These are phyloP conservation scores for Dermochelys coriacea DNA, from an alignment of 2,797 vertebrate genomes.

Conservation along the genomic window DNA sequence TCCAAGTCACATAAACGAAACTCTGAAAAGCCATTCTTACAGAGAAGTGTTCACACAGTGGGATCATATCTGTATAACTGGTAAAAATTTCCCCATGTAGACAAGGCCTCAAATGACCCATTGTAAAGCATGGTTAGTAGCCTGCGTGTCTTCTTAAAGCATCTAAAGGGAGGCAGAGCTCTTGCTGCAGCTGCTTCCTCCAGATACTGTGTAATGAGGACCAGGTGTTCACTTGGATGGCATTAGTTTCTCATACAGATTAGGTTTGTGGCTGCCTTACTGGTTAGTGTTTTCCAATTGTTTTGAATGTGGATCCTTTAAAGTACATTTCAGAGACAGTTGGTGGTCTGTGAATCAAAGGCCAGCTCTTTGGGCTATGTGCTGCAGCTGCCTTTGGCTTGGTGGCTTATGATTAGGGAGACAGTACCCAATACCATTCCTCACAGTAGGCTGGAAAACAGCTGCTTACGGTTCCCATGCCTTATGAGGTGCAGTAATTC, in stretches of 20 bases:
- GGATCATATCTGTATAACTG: background rate
- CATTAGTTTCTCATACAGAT: background rate
- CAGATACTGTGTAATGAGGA: background rate
- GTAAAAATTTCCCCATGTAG: background rate
- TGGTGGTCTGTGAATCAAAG: background rate
- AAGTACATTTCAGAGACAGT: background rate
- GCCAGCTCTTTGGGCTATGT: background rate
- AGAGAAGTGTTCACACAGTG: background rate
- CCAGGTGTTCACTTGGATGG: background rate
- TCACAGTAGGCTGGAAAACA: background rate
- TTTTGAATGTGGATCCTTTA: background rate
- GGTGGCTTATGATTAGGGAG: background rate
- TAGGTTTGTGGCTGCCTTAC: background rate
- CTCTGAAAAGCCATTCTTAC: background rate
- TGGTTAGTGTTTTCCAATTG: background rate
- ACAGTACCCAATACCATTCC: background rate
- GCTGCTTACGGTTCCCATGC: background rate
- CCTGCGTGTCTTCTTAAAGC: background rate
- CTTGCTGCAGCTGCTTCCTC: background rate
- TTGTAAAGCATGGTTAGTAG: background rate
- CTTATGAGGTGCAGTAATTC: background rate
- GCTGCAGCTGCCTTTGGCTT: background rate
- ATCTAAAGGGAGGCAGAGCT: background rate
- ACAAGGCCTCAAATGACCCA: background rate
- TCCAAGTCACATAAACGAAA: background rate